phyloP scores from a whole-genome alignment of 2,888 invertebrate species.

The Cheilosia soror region DNA sequence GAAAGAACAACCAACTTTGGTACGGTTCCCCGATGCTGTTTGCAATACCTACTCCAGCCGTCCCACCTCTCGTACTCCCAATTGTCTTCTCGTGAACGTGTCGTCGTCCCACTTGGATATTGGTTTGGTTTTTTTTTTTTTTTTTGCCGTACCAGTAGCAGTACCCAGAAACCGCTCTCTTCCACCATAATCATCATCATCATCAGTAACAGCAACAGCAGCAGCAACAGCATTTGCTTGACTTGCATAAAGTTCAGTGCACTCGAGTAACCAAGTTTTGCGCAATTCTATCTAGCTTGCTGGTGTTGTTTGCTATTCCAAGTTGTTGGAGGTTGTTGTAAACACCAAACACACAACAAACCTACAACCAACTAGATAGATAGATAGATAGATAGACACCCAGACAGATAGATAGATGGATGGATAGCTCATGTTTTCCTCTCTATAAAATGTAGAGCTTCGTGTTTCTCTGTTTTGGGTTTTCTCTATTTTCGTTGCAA shows the following conservation, averaged over 20 bases:
- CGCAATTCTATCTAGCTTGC: constrained; percentile 55
- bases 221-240: constrained; percentile 47
- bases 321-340: constrained; percentile 47
- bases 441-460: constrained; percentile 62
- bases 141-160: constrained; percentile 33
- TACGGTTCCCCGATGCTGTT: constrained; percentile 68
- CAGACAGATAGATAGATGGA: constrained; percentile 26
- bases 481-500: constrained; percentile 31
- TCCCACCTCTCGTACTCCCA: constrained; percentile 4
- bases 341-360: constrained; percentile 43
- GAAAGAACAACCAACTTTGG: constrained; percentile 51
- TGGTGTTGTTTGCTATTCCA: constrained; percentile 23
- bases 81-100: constrained; percentile 38
- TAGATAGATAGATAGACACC: constrained; percentile 13
- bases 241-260: constrained; percentile 72
- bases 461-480: constrained; percentile 39
- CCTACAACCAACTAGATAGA: constrained; percentile 1
- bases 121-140: background rate
- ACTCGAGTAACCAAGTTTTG: constrained; percentile 75
- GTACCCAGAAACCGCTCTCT: constrained; percentile 50
- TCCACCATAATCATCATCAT: constrained; percentile 8
- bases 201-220: too few species aligned
- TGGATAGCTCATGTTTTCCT: constrained; percentile 66
- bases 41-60: constrained; percentile 25
- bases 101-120: constrained; percentile 57